These are phyloP conservation scores for Cebidichthys violaceus DNA, from an alignment of 2,113 vertebrate species.

Conservation along the genomic window DNA sequence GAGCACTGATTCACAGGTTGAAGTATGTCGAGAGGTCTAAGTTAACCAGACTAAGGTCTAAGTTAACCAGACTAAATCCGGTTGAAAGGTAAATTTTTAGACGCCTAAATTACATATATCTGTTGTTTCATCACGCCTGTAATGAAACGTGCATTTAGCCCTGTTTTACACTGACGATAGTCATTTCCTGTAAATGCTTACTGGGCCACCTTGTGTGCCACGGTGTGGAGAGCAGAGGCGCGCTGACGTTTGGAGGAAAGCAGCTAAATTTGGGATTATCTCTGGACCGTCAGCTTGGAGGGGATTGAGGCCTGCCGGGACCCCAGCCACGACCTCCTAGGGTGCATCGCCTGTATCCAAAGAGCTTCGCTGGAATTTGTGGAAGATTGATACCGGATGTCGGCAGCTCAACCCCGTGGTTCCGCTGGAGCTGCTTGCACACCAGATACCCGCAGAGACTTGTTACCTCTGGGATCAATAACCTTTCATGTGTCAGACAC, in stretches of 20 bases:
- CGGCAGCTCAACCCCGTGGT: neutral
- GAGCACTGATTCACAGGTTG: neutral
- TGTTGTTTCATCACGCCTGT: neutral
- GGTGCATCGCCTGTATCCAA: neutral
- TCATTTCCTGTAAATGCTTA: neutral
- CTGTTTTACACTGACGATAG: neutral
- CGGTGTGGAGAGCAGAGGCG: constrained; percentile 11
- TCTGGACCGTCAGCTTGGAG: neutral
- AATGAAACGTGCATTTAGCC: neutral
- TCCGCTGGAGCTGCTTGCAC: neutral
- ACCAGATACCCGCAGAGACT: constrained; percentile 1
- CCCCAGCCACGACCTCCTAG: neutral
- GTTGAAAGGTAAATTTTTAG: constrained; percentile 2
- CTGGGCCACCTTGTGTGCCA: neutral
- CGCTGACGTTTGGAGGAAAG: neutral
- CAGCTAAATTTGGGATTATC: constrained; percentile 7
- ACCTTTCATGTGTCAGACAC: constrained; percentile 13
- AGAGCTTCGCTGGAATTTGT: neutral
- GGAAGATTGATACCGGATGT: neutral
- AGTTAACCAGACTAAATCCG: neutral
- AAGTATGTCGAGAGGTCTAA: neutral
- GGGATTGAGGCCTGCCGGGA: neutral
- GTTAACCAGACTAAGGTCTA: neutral
- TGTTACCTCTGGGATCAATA: neutral
- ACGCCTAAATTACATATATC: neutral